phyloP scores from a whole-genome alignment of 2,888 invertebrate genomes.

The Papilio demoleus region DNA sequence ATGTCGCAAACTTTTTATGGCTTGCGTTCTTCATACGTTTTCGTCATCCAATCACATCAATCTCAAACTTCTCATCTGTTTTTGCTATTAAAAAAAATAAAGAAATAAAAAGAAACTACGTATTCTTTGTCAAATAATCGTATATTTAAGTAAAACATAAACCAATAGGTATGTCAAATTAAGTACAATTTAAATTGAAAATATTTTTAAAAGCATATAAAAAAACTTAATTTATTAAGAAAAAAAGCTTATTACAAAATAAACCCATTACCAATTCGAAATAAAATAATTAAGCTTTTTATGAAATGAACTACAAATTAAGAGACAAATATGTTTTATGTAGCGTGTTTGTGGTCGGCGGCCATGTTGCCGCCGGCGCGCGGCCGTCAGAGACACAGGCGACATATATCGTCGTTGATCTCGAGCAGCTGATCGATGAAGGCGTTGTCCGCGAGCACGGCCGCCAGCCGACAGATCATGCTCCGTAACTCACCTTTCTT shows the following conservation, averaged over 20 bases:
- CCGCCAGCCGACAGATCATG: constrained; percentile 86
- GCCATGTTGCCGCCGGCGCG: constrained; percentile 55
- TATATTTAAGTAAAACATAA: constrained; percentile 44
- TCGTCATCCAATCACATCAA: no score
- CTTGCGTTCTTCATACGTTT: no score
- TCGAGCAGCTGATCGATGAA: constrained; percentile 90
- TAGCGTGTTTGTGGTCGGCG: constrained; percentile 45
- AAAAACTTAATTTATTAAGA: constrained; percentile 41
- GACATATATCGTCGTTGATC: constrained; percentile 92
- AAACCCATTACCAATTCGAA: constrained; percentile 46
- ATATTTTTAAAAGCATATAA: no score
- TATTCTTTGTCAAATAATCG: constrained; percentile 47
- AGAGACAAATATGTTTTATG: constrained; percentile 45
- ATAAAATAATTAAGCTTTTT: constrained; percentile 39
- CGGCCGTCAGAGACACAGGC: constrained; percentile 85
- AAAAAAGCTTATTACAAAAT: constrained; percentile 35
- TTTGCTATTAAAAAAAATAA: no score
- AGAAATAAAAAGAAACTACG: constrained; percentile 39
- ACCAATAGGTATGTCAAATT: constrained; percentile 43
- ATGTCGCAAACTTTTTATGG: no score
- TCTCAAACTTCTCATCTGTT: no score
- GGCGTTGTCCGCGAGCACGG: constrained; percentile 86
- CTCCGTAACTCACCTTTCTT: constrained; percentile 84
- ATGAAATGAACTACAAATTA: constrained; percentile 50
- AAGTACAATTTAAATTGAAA: constrained; percentile 39